These are phyloP conservation scores for Dynastes grantii DNA, from an alignment of 2,888 invertebrate genomes.

Conservation along the genomic window DNA sequence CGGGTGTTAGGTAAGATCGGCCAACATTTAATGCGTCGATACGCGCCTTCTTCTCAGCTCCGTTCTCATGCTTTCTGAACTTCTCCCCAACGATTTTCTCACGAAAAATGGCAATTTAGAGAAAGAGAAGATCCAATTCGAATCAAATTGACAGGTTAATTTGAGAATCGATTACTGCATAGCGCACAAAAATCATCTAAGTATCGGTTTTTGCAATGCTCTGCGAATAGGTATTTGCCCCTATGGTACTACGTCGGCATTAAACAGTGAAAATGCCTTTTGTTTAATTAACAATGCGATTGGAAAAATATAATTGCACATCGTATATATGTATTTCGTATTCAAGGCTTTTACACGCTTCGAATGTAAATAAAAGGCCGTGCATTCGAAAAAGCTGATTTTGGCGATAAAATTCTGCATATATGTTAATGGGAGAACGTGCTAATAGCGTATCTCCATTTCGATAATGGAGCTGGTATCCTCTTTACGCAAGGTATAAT, in stretches of 20 bases:
- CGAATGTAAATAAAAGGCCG: slow-evolving; percentile 17
- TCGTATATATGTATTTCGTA: slow-evolving; percentile 38
- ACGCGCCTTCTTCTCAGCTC: slow-evolving; percentile 48
- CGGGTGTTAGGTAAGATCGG: slow-evolving; percentile 50
- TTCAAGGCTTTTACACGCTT: slow-evolving; percentile 49
- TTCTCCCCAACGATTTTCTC: slow-evolving; percentile 39
- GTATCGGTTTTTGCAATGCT: slow-evolving; percentile 20
- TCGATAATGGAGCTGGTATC: not conserved
- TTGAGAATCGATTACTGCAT: slow-evolving; percentile 25
- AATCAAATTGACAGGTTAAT: slow-evolving; percentile 36
- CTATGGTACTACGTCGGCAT: not conserved
- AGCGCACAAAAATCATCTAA: slow-evolving; percentile 18
- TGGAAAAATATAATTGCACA: slow-evolving; percentile 11
- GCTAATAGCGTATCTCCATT: slow-evolving; percentile 4
- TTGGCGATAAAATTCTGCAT: slow-evolving; percentile 30
- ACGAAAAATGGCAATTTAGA: slow-evolving; percentile 47
- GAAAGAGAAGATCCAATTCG: slow-evolving; percentile 15
- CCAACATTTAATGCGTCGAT: slow-evolving; percentile 42
- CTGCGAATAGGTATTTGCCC: not conserved
- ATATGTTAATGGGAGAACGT: not conserved
- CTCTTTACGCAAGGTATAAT: slow-evolving; percentile 23
- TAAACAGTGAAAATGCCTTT: not conserved
- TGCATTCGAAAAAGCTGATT: slow-evolving; percentile 38
- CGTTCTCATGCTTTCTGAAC: slow-evolving; percentile 61
- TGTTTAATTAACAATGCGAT: slow-evolving; percentile 15